Base-by-base conservation (phyloP, 2,797 vertebrate genomes). In the Psittacula derbiana region DNA sequence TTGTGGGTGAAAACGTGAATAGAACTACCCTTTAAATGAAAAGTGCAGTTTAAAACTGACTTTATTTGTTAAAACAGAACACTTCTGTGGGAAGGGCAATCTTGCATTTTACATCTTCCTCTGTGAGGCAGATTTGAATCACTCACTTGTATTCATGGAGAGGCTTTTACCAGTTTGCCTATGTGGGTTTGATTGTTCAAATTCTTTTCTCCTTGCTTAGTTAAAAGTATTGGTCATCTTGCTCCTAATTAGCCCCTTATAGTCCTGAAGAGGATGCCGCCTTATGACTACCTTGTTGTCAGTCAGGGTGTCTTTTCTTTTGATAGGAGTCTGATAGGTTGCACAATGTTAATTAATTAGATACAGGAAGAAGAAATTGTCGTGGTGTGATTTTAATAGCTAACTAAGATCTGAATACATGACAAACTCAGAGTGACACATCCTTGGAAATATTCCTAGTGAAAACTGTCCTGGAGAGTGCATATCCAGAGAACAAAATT, bases 391-490 rank as follows among this genome's bases (percentile, higher is more conserved):
- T 92, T 93, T 92, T 62, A 91, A 58, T 69, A 75, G 80, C 74
- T 91, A 60, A 46, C 36, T 89, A 66, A 93, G 71, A 50, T 81
- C 47, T 24, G 57, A 44, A 81, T 88, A 43, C 19, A 72, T 86
- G 75, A 62, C 25, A 16, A 89, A 73, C 72, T 82, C 53, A 58
- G 88, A 15, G 46, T 91, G 81, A 90, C 87, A 84, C 64, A 90
- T 96, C 81, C 52, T 88, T 96, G 95, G 84, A 91, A 92, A 81
- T 23, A 23, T 92, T 95, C 69, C 82, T 85, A 69, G 58, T 75
- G 65, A 88, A 93, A 89, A 87, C 47, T 88, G 72, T 80, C 65
- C 75, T 93, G 79, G 62, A 94, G 62, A 72, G 58, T 86, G 62
- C 57, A 79, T 18, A 86, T 88, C 61, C 62, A 88, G 65, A 10